Percentiles rank a stretch among this genome's conserved stretches.
phyloP scores from a whole-genome alignment of 2,888 invertebrate species.

The Drosophila parthenogenetica region DNA sequence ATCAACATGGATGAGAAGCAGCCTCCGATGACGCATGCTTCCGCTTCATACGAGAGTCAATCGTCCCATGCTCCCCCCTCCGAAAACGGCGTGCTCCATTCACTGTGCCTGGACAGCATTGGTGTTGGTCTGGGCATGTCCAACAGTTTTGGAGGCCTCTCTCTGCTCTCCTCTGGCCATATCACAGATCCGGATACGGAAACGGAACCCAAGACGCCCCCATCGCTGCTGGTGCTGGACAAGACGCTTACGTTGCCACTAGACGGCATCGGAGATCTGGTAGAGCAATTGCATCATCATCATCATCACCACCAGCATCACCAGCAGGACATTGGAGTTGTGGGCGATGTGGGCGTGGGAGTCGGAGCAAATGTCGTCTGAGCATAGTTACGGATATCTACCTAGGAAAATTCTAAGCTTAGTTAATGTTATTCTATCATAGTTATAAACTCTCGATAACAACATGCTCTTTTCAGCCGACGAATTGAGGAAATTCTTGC shows the following conservation, averaged over 20 bases:
- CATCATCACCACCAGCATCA: slow-evolving; percentile 53
- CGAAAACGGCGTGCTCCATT: slow-evolving; percentile 46
- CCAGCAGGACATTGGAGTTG: slow-evolving; percentile 17
- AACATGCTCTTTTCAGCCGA: neutral
- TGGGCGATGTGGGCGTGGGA: slow-evolving; percentile 30
- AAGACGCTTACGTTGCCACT: slow-evolving; percentile 83
- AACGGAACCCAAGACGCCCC: slow-evolving; percentile 77
- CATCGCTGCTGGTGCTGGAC: slow-evolving; percentile 83
- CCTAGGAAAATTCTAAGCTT: slow-evolving; percentile 57
- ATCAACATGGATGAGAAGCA: slow-evolving; percentile 71
- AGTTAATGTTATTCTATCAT: slow-evolving; percentile 55
- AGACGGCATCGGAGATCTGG: slow-evolving; percentile 83
- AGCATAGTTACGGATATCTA: slow-evolving; percentile 7
- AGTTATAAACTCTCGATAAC: slow-evolving; percentile 21
- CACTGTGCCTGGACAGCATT: slow-evolving; percentile 72
- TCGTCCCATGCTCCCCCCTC: slow-evolving; percentile 8
- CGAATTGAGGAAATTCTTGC: neutral
- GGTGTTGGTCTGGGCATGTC: slow-evolving; percentile 61
- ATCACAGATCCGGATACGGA: slow-evolving; percentile 40
- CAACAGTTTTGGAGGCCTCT: slow-evolving; percentile 59
- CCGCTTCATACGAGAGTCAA: slow-evolving; percentile 21
- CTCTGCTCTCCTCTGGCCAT: slow-evolving; percentile 53
- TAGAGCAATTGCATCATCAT: slow-evolving; percentile 78
- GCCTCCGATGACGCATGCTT: slow-evolving; percentile 44
- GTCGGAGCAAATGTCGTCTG: slow-evolving; percentile 21